Percentiles rank a stretch among this genome's conserved stretches.
Conservation (phyloP, 1,140 invertebrate species). For the Linepithema humile region DNA sequence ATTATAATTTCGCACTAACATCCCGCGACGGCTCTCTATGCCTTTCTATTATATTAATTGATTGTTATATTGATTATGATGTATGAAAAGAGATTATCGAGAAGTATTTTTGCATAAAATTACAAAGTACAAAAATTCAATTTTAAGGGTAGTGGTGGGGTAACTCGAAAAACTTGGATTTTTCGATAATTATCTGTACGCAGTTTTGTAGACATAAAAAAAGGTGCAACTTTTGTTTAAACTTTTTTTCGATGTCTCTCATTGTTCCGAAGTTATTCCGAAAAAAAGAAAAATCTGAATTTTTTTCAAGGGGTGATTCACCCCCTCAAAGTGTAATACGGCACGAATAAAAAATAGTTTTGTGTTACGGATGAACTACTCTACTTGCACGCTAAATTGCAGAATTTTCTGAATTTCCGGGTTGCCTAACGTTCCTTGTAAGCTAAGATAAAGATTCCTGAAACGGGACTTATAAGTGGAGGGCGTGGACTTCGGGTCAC, state of each 20-base stretch:
- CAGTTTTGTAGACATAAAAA: constrained; percentile 4
- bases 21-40: too few relatives aligned
- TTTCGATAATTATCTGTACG: background rate
- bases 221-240: background rate
- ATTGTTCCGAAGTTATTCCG: background rate
- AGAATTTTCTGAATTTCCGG: background rate
- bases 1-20: too few relatives aligned
- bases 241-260: background rate
- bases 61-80: too few relatives aligned
- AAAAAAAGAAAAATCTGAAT: background rate
- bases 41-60: too few relatives aligned
- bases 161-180: background rate
- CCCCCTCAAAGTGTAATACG: background rate
- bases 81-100: background rate
- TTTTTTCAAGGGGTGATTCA: background rate
- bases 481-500: too few relatives aligned
- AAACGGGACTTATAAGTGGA: too few relatives aligned
- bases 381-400: background rate
- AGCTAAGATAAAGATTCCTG: too few relatives aligned
- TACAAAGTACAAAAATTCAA: background rate
- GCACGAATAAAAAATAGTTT: constrained; percentile 7
- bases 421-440: too few relatives aligned
- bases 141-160: background rate
- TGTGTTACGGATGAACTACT: constrained; percentile 6
- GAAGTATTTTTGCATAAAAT: constrained; percentile 7